phyloP scores from a whole-genome alignment of 1,140 invertebrate genomes.

The Zaprionus vittiger region DNA sequence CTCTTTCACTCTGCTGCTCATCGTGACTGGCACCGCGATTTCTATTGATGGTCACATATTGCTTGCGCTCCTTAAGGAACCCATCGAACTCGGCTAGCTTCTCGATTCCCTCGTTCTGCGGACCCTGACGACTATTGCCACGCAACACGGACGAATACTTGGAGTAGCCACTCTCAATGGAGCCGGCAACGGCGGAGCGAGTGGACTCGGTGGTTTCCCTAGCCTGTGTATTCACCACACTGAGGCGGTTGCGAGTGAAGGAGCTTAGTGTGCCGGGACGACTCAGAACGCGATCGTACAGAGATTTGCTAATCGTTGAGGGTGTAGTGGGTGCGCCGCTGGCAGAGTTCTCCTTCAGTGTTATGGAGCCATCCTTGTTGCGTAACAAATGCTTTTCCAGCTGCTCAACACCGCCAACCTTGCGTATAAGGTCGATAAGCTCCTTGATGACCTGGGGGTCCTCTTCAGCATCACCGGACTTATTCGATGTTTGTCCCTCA shows the following conservation, averaged over 20 bases:
- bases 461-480: slow-evolving; percentile 86
- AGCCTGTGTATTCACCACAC: slow-evolving; percentile 5
- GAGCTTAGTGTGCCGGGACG: slow-evolving; percentile 79
- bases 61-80: slow-evolving; percentile 83
- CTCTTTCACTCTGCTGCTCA: slow-evolving; percentile 76
- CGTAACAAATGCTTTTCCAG: slow-evolving; percentile 90
- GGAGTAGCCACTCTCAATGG: slow-evolving; percentile 34
- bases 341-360: slow-evolving; percentile 58
- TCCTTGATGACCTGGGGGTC: slow-evolving; percentile 94
- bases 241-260: slow-evolving; percentile 64
- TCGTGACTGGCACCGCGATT: slow-evolving; percentile 69
- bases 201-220: slow-evolving; percentile 27
- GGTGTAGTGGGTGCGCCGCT: slow-evolving; percentile 71
- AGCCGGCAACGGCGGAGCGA: not conserved
- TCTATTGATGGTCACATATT: slow-evolving; percentile 86
- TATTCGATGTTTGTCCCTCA: slow-evolving; percentile 75
- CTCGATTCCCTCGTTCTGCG: slow-evolving; percentile 90
- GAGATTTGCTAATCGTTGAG: slow-evolving; percentile 88
- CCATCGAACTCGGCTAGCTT: slow-evolving; percentile 86
- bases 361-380: slow-evolving; percentile 84
- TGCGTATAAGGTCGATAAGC: slow-evolving; percentile 92
- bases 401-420: slow-evolving; percentile 93
- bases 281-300: slow-evolving; percentile 90
- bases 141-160: slow-evolving; percentile 84
- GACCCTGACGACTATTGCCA: slow-evolving; percentile 87